Evolutionary conservation across 2,888 invertebrate genomes (phyloP), one percentile per base, ranked within the genome.

Genomic region (Tachina grossa): DNA sequence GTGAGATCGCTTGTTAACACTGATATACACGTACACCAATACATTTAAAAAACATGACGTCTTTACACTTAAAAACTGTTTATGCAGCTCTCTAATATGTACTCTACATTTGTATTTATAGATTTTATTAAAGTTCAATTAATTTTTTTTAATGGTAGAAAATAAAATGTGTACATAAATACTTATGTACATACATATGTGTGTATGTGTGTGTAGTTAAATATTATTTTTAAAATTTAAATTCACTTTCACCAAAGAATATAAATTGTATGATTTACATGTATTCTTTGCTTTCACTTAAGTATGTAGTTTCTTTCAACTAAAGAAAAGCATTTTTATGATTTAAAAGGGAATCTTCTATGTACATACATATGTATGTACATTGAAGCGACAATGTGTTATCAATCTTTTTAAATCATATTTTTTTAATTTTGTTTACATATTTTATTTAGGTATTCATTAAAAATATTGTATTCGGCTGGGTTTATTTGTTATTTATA

Each of bases 241-340:
- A 57, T 31, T 31, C 57, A 57, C 57, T 57, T 57, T 57, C 57
- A 39, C 31, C 39, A n/a, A n/a, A n/a, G n/a, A n/a, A n/a, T n/a
- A n/a, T n/a, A n/a, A n/a, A n/a, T n/a, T n/a, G n/a, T n/a, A n/a
- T n/a, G n/a, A n/a, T n/a, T n/a, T n/a, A n/a, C n/a, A n/a, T n/a
- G n/a, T n/a, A n/a, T n/a, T n/a, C n/a, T n/a, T n/a, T n/a, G n/a
- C n/a, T n/a, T n/a, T n/a, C n/a, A n/a, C n/a, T n/a, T n/a, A n/a
- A n/a, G n/a, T n/a, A n/a, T n/a, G n/a, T 57, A 14, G 31, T 31
- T 13, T 31, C 10, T 57, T 57, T 57, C 19, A 19, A 19, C 39
- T 31, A 57, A 14, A 1, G 8, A 13, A 57, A 31, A 31, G 31
- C 14, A 14, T 13, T 19, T 57, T 31, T 31, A 57, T 57, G 5